These are phyloP conservation scores for Falco punctatus DNA, from an alignment of 2,113 vertebrate species.

Conservation along the genomic window DNA sequence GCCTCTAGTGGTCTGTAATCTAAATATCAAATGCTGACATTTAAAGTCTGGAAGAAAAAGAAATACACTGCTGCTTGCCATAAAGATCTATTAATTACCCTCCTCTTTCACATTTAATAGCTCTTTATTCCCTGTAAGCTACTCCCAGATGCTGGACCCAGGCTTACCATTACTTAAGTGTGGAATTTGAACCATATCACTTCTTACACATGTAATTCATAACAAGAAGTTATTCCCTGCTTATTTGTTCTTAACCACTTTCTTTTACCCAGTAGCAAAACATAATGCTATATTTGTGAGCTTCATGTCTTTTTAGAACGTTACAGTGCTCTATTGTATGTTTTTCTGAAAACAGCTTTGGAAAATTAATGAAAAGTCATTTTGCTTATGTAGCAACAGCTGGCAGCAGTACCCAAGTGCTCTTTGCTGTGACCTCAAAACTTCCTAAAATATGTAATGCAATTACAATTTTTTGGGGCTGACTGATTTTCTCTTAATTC, in stretches of 20 bases:
- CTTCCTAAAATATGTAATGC: neutral
- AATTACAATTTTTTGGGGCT: neutral
- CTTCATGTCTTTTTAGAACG: neutral
- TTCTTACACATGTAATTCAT: neutral
- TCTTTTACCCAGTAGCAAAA: neutral
- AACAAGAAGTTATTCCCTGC: neutral
- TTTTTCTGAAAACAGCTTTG: neutral
- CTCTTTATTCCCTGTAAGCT: neutral
- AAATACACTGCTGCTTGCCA: neutral
- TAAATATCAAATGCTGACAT: conserved; percentile 8
- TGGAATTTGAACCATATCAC: neutral
- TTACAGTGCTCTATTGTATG: neutral
- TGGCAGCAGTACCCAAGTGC: neutral
- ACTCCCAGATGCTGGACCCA: neutral
- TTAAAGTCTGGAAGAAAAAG: conserved; percentile 2
- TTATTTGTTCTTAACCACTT: neutral
- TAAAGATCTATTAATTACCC: neutral
- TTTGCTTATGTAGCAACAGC: neutral
- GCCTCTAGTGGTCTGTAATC: neutral
- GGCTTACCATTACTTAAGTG: neutral
- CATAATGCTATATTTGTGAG: neutral
- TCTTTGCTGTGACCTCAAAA: neutral
- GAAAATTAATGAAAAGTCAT: neutral
- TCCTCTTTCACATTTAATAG: neutral
- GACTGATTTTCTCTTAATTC: neutral